Percentiles rank a stretch among this genome's conserved stretches.
Evolutionary conservation across 2,113 vertebrate species (phyloP).

Genomic region (Ranitomeya variabilis): DNA sequence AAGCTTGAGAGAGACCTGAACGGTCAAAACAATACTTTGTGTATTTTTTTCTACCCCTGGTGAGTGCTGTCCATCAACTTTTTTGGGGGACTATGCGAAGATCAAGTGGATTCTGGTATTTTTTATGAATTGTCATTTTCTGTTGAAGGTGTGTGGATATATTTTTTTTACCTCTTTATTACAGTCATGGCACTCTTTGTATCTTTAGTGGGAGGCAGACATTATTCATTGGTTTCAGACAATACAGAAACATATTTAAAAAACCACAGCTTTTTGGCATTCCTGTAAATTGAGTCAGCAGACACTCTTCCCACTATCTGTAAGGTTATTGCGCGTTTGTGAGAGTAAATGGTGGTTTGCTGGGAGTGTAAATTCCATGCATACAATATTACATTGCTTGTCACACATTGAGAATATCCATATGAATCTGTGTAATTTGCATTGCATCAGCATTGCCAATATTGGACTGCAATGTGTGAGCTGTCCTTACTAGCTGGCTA

Average conservation of each 20-base stretch:
- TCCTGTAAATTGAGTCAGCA: neutral
- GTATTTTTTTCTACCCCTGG: no score
- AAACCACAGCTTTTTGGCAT: neutral
- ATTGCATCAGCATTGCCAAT: neutral
- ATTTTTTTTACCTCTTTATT: neutral
- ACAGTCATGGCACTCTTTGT: neutral
- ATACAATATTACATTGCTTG: neutral
- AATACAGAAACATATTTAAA: neutral
- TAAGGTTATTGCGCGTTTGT: neutral
- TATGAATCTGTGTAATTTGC: neutral
- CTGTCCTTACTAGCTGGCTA: neutral
- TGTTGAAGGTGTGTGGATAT: neutral
- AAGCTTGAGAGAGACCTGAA: no score
- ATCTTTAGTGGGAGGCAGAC: neutral
- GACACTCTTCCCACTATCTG: neutral
- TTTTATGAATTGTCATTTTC: no score
- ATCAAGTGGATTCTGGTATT: no score
- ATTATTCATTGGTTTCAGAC: neutral
- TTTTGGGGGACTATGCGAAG: no score
- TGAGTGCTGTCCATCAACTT: no score
- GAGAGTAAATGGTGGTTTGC: neutral
- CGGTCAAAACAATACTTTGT: no score
- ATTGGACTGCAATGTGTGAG: neutral
- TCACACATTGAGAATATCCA: constrained; percentile 33
- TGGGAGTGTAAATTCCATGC: constrained; percentile 3